A percentile compares a stretch with the other conserved stretches of the same genome.
phyloP scores from a whole-genome alignment of 30 jellyfish, hydroid and myxozoan genomes.

The Hydractinia symbiolongicarpus region DNA sequence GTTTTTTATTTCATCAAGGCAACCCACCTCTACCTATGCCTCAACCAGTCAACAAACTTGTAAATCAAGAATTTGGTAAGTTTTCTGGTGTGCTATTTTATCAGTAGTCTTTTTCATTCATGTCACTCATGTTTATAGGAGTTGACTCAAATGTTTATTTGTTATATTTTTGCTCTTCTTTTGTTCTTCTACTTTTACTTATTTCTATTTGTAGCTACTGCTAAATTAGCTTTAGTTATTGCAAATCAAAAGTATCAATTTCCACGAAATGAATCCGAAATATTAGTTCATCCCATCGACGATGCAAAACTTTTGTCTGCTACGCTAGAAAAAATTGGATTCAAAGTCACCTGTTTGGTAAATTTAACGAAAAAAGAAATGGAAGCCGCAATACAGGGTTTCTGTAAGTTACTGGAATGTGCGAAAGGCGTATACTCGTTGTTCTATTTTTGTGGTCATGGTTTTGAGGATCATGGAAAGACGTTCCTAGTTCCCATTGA shows the following conservation, averaged over 20 bases:
- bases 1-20: no score
- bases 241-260: conserved; percentile 64
- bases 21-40: no score
- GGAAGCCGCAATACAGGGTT: conserved; percentile 66
- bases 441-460: conserved; percentile 93
- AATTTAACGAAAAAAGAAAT: conserved; percentile 57
- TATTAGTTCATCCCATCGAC: conserved; percentile 72
- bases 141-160: no score
- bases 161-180: no score
- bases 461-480: conserved; percentile 85
- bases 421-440: conserved; percentile 49
- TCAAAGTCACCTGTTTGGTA: conserved; percentile 74
- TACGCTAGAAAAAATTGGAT: conserved; percentile 59
- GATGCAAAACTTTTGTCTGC: conserved; percentile 71
- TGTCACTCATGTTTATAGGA: no score
- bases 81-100: no score
- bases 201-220: conserved; percentile 53
- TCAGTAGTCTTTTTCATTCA: no score
- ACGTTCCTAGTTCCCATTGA: conserved; percentile 86
- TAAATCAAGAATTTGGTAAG: conserved; percentile 5
- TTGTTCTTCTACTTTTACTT: not conserved
- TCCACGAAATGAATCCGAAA: conserved; percentile 38
- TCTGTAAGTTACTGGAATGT: conserved; percentile 42
- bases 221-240: conserved; percentile 74
- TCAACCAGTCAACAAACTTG: not conserved